Conservation (phyloP, 2,888 invertebrate genomes). For the Caenorhabditis sulstoni region DNA sequence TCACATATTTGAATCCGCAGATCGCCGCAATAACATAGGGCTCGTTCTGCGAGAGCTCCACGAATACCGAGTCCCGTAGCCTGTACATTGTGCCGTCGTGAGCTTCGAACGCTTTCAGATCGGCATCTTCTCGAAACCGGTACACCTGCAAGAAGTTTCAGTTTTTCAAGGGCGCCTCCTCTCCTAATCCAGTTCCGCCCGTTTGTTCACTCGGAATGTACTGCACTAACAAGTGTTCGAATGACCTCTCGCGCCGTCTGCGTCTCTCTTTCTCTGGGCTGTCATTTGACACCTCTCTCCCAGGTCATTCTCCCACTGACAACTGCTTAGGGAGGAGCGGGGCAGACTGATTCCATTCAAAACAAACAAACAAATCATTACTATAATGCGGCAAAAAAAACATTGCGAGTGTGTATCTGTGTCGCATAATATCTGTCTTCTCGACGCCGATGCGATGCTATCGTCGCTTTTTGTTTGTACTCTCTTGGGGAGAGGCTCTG, state of each 20-base stretch:
- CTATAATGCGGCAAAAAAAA: slow-evolving; percentile 52
- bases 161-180: background rate
- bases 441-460: slow-evolving; percentile 10
- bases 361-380: slow-evolving; percentile 55
- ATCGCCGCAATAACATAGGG: slow-evolving; percentile 74
- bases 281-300: slow-evolving; percentile 22
- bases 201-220: slow-evolving; percentile 2
- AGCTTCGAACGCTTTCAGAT: slow-evolving; percentile 74
- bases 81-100: slow-evolving; percentile 73
- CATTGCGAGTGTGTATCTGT: slow-evolving; percentile 24
- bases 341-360: slow-evolving; percentile 7
- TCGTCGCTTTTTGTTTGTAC: slow-evolving; percentile 47
- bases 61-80: slow-evolving; percentile 72
- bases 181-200: background rate
- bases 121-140: slow-evolving; percentile 69
- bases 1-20: slow-evolving; percentile 74
- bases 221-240: slow-evolving; percentile 16
- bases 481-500: slow-evolving; percentile 48
- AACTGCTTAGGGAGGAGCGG: slow-evolving; percentile 24
- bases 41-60: slow-evolving; percentile 69
- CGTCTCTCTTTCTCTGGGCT: background rate
- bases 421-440: slow-evolving; percentile 51
- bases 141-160: slow-evolving; percentile 66
- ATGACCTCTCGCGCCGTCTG: slow-evolving; percentile 19
- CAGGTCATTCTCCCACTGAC: slow-evolving; percentile 26